Conservation (phyloP, 2,888 invertebrate genomes). For the Amaurobius ferox region DNA sequence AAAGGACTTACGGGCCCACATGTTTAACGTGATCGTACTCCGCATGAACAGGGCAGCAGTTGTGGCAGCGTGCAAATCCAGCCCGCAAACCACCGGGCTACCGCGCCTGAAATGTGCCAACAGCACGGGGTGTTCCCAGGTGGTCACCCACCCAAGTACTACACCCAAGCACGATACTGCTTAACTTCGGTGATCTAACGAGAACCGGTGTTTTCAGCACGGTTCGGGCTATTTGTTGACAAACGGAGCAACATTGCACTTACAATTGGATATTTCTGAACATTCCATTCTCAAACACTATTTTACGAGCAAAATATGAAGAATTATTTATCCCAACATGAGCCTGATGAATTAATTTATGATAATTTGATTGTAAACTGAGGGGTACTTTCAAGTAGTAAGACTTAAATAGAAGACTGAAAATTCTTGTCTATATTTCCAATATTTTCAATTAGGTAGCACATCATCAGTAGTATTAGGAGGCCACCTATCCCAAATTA, state of each 20-base stretch:
- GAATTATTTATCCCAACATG: background rate
- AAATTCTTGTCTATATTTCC: background rate
- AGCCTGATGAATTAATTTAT: background rate
- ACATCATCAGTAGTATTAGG: background rate
- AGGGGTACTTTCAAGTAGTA: background rate
- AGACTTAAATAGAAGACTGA: background rate
- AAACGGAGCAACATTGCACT: background rate
- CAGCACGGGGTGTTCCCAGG: too few species aligned
- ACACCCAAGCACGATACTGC: too few species aligned
- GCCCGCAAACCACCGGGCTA: too few species aligned
- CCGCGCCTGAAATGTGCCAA: too few species aligned
- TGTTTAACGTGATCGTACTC: too few species aligned
- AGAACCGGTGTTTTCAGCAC: too few species aligned
- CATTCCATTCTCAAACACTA: background rate
- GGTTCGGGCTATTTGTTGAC: background rate
- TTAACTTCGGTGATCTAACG: too few species aligned
- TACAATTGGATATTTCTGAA: background rate
- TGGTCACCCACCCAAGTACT: too few species aligned
- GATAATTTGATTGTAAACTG: background rate
- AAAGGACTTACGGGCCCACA: too few species aligned
- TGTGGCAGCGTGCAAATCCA: too few species aligned
- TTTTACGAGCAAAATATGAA: background rate
- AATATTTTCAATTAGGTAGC: background rate
- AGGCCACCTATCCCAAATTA: background rate
- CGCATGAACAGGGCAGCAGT: too few species aligned